A percentile compares a stretch with the other conserved stretches of the same genome.
phyloP scores from a whole-genome alignment of 2,888 invertebrate species.

The Drosophila peninsularis region DNA sequence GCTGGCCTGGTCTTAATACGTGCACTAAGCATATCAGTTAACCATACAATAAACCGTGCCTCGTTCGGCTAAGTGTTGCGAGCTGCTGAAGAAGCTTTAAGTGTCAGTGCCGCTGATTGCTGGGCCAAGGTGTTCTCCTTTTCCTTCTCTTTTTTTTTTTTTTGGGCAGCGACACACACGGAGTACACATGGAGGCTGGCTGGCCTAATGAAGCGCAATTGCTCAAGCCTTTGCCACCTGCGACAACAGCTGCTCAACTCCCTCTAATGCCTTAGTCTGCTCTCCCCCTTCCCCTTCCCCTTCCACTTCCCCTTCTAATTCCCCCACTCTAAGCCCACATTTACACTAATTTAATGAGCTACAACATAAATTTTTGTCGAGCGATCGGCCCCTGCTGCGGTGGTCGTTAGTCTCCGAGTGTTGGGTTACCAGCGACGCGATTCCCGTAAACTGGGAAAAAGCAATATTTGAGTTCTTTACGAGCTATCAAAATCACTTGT shows the following conservation, averaged over 20 bases:
- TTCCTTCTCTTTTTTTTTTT: not conserved
- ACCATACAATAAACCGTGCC: conserved; percentile 73
- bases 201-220: conserved; percentile 45
- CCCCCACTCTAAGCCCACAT: conserved; percentile 47
- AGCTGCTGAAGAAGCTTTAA: conserved; percentile 83
- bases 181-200: not conserved
- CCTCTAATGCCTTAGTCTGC: not conserved
- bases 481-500: conserved; percentile 80
- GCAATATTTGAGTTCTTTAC: conserved; percentile 74
- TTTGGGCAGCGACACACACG: not conserved
- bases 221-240: conserved; percentile 56
- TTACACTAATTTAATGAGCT: conserved; percentile 81
- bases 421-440: conserved; percentile 36
- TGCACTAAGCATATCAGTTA: conserved; percentile 79
- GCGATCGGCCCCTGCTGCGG: conserved; percentile 67
- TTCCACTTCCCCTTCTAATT: too few species aligned
- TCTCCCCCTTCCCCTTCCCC: too few species aligned
- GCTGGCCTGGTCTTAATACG: conserved; percentile 72
- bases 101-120: conserved; percentile 79
- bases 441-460: conserved; percentile 35
- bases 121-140: conserved; percentile 30
- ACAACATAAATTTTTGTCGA: conserved; percentile 74
- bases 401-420: conserved; percentile 42
- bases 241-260: conserved; percentile 11
- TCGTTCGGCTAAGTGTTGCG: conserved; percentile 74